Conservation (phyloP, 2,797 vertebrate genomes). For the Intellagama lesueurii region DNA sequence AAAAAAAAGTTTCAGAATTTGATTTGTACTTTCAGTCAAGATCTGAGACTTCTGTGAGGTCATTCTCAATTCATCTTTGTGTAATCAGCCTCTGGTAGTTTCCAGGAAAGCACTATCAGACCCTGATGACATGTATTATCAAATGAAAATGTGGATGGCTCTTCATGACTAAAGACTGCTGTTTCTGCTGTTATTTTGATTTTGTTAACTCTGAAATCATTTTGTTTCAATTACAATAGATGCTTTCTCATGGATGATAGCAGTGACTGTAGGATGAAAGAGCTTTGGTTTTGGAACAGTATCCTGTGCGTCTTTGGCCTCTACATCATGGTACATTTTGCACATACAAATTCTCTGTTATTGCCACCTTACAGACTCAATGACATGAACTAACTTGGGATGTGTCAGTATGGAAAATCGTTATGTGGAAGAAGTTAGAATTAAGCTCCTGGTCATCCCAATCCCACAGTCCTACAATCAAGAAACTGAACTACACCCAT, state of each 20-base stretch:
- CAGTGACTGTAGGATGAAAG: no score
- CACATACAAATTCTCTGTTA: background rate
- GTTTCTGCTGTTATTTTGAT: background rate
- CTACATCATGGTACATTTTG: background rate
- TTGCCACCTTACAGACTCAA: background rate
- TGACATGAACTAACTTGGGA: background rate
- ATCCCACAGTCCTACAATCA: background rate
- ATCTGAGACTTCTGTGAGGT: background rate
- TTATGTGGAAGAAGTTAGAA: background rate
- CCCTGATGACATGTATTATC: background rate
- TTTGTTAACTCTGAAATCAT: background rate
- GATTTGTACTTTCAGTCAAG: background rate
- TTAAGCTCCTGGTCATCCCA: background rate
- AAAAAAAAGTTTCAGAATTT: background rate
- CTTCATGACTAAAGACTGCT: background rate
- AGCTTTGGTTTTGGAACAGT: background rate
- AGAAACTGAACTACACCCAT: background rate
- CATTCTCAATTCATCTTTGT: background rate
- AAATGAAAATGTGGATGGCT: background rate
- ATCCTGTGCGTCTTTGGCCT: background rate
- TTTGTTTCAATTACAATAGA: background rate
- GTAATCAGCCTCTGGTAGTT: background rate
- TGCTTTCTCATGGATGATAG: background rate
- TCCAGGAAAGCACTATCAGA: background rate
- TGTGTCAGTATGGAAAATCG: background rate